Percentiles rank a stretch among this genome's conserved stretches.
Conservation (phyloP, 1,140 invertebrate genomes). For the Orchesella cincta region DNA sequence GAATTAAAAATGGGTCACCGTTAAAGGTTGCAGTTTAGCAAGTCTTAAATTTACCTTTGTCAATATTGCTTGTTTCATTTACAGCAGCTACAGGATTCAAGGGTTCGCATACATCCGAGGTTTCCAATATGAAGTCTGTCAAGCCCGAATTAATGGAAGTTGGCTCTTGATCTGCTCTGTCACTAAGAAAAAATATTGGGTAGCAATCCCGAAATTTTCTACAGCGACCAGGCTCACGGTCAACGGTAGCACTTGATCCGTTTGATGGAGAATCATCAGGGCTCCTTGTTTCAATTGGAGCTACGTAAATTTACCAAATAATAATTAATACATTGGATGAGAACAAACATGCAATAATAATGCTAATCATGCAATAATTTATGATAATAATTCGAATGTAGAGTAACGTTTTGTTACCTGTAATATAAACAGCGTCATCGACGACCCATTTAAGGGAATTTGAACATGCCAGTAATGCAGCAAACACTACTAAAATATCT, state of each 20-base stretch:
- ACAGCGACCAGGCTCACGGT: constrained; percentile 38
- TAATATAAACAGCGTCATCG: neutral
- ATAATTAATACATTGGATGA: neutral
- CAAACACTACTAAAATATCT: too few species aligned
- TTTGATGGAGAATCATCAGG: too few species aligned
- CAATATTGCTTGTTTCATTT: neutral
- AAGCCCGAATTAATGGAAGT: constrained; percentile 11
- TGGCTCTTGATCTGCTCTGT: neutral
- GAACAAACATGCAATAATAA: neutral
- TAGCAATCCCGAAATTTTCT: constrained; percentile 35
- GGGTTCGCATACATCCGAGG: constrained; percentile 32
- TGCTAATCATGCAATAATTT: neutral
- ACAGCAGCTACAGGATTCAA: neutral
- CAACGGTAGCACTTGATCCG: neutral
- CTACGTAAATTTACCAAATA: constrained; percentile 7
- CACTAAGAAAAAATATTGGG: constrained; percentile 29
- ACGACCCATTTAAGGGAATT: neutral
- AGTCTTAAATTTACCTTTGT: too few species aligned
- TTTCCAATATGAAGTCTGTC: constrained; percentile 33
- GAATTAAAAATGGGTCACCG: neutral
- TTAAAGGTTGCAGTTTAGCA: too few species aligned
- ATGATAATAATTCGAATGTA: neutral
- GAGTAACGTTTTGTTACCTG: neutral
- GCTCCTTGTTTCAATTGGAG: neutral
- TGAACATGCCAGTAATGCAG: too few species aligned